Conservation (phyloP, 1,140 invertebrate genomes). For the Drosophila sproati region DNA sequence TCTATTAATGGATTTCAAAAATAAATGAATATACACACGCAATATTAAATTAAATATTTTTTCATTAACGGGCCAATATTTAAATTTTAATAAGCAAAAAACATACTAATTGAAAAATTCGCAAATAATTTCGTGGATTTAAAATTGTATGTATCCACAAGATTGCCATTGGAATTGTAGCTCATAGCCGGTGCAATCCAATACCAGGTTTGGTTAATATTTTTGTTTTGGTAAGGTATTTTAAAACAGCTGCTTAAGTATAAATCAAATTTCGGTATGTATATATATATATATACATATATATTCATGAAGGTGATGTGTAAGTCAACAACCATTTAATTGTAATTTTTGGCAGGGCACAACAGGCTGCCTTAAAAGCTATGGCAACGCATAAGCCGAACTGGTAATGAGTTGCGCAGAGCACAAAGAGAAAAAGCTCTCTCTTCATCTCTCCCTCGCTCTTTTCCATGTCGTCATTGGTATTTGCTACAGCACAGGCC, state of each 20-base stretch:
- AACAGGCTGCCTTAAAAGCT: slow-evolving; percentile 43
- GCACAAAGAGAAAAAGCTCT: slow-evolving; percentile 47
- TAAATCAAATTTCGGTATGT: background rate
- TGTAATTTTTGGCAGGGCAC: background rate
- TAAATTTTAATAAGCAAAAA: no score
- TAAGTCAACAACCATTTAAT: background rate
- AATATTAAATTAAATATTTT: background rate
- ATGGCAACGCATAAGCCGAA: slow-evolving; percentile 49
- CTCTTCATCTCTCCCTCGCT: slow-evolving; percentile 23
- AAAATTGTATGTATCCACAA: no score
- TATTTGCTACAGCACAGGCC: slow-evolving; percentile 12
- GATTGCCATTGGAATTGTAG: no score
- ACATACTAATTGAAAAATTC: no score
- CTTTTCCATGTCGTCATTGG: slow-evolving; percentile 23
- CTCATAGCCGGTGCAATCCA: no score
- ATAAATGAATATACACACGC: slow-evolving; percentile 78
- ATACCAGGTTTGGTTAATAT: no score
- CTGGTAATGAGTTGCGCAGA: slow-evolving; percentile 41
- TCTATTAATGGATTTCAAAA: slow-evolving; percentile 72
- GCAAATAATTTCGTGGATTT: no score
- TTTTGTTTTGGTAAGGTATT: background rate
- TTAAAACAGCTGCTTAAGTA: background rate
- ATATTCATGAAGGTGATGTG: background rate
- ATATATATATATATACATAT: background rate
- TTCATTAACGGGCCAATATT: background rate